Conservation (phyloP, 2,888 invertebrate genomes). For the Nomada fucata region DNA sequence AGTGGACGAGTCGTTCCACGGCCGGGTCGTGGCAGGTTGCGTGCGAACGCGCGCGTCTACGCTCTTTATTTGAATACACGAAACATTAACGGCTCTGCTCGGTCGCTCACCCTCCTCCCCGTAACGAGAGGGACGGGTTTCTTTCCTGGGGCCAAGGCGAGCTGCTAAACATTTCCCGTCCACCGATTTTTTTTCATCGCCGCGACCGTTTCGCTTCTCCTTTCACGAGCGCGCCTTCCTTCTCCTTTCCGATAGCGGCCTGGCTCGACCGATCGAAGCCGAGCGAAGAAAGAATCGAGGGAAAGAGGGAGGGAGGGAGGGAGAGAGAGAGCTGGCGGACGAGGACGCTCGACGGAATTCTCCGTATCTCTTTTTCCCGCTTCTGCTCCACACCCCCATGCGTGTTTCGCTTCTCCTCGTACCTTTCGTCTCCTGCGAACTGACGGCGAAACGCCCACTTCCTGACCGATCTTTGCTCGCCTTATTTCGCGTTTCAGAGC, state of each 20-base stretch:
- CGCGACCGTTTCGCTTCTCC: background rate
- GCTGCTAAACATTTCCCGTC: background rate
- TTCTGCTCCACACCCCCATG: background rate
- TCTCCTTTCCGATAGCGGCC: conserved; percentile 75
- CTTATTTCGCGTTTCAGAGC: conserved; percentile 60
- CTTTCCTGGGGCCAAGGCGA: background rate
- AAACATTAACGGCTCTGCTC: conserved; percentile 79
- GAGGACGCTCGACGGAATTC: conserved; percentile 4
- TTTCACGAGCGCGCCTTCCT: background rate
- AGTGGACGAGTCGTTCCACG: conserved; percentile 56
- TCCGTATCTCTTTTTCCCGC: background rate
- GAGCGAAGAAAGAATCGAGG: conserved; percentile 58
- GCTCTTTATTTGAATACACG: conserved; percentile 82
- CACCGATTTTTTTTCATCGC: background rate
- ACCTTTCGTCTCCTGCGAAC: conserved; percentile 48
- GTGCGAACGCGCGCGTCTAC: conserved; percentile 77
- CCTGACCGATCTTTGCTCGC: conserved; percentile 73
- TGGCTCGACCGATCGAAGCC: conserved; percentile 68
- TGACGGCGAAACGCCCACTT: conserved; percentile 81
- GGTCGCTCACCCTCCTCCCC: conserved; percentile 34
- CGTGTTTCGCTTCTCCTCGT: conserved; percentile 35
- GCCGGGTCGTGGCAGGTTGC: conserved; percentile 69
- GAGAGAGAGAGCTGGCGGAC: conserved; percentile 33
- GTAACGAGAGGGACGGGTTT: background rate
- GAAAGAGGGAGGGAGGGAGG: conserved; percentile 18